Evolutionary conservation across 2,888 invertebrate species (phyloP).

Genomic region (Volucella zonaria): DNA sequence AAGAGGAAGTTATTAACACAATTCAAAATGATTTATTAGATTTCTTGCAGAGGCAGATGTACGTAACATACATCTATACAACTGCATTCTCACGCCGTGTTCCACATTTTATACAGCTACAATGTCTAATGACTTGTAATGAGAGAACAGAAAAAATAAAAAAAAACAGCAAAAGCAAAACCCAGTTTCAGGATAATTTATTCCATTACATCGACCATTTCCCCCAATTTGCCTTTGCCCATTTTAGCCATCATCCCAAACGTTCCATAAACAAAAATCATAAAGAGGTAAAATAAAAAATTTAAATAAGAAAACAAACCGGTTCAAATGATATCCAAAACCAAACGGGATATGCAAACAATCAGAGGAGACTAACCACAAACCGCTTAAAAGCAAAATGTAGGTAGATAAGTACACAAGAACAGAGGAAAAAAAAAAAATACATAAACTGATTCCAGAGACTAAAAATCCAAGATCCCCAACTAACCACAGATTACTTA

Average conservation of each 20-base stretch:
- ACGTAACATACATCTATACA: not conserved
- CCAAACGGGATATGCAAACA: constrained; percentile 49
- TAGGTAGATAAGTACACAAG: not conserved
- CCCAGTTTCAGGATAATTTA: constrained; percentile 4
- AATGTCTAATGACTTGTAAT: not conserved
- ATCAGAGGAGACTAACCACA: constrained; percentile 34
- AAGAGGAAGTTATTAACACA: too few relatives aligned
- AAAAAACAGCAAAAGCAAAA: not conserved
- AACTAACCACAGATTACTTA: constrained; percentile 40
- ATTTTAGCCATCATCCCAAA: constrained; percentile 15
- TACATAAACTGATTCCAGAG: constrained; percentile 5
- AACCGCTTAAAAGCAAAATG: constrained; percentile 5
- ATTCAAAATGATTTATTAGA: not conserved
- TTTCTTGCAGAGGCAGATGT: not conserved
- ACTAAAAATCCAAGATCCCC: not conserved
- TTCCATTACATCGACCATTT: constrained; percentile 15
- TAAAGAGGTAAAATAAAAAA: not conserved
- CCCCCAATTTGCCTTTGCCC: constrained; percentile 2
- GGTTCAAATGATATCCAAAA: constrained; percentile 30
- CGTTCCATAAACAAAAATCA: not conserved
- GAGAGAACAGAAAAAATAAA: not conserved
- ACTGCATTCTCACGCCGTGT: not conserved
- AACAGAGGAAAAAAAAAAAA: not conserved
- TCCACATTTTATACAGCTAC: not conserved
- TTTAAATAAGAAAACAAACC: constrained; percentile 1